Evolutionary conservation across 2,113 vertebrate species (phyloP).

Genomic region (Melospiza melodia): DNA sequence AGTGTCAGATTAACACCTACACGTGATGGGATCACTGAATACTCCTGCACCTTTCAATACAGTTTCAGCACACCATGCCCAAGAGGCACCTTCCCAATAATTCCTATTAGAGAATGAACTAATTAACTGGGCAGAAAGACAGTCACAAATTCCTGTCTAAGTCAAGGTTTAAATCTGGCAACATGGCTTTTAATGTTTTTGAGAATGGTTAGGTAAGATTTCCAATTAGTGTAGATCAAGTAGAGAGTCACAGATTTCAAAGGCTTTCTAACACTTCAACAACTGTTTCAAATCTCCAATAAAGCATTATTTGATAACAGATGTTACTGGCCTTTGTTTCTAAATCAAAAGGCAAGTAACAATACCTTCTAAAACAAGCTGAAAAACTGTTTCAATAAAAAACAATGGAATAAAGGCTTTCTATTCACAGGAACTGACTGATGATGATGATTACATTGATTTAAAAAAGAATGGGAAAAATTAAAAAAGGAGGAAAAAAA

Average conservation of each 20-base stretch:
- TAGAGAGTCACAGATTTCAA: background rate
- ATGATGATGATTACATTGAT: background rate
- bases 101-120: background rate
- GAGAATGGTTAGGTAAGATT: background rate
- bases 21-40: background rate
- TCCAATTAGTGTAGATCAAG: background rate
- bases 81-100: background rate
- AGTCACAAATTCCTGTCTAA: background rate
- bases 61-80: background rate
- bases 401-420: background rate
- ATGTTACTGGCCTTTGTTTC: background rate
- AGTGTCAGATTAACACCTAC: background rate
- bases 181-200: background rate
- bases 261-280: background rate
- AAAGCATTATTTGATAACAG: background rate
- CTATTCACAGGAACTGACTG: background rate
- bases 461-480: background rate
- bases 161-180: background rate
- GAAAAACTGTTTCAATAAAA: background rate
- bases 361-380: background rate
- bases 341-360: slow-evolving; percentile 2
- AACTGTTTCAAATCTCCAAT: background rate
- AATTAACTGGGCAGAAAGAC: background rate
- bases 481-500: background rate
- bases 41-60: background rate